phyloP scores from a whole-genome alignment of 1,140 invertebrate species.

The Neocloeon triangulifer region DNA sequence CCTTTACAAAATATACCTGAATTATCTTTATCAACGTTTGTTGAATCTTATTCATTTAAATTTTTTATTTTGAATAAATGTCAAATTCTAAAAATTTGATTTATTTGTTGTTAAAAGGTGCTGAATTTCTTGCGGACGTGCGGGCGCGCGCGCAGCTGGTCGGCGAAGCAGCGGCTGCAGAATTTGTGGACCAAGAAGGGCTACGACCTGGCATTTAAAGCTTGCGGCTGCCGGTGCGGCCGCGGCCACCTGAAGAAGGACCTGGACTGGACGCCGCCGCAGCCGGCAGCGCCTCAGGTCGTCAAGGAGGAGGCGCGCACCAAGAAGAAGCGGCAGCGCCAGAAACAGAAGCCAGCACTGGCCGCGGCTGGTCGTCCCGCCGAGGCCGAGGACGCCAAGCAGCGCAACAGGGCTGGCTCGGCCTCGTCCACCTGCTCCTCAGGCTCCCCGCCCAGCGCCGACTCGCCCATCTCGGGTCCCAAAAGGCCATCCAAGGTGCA shows the following conservation, averaged over 20 bases:
- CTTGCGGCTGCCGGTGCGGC: slow-evolving; percentile 69
- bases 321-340: slow-evolving; percentile 50
- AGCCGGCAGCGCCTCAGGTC: slow-evolving; percentile 12
- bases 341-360: slow-evolving; percentile 31
- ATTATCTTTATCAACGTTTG: too few species aligned
- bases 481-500: slow-evolving; percentile 53
- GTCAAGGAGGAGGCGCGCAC: slow-evolving; percentile 20
- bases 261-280: slow-evolving; percentile 66
- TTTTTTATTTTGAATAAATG: too few species aligned
- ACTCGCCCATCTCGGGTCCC: slow-evolving; percentile 5
- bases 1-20: too few species aligned
- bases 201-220: slow-evolving; percentile 79
- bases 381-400: slow-evolving; percentile 9
- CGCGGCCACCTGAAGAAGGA: slow-evolving; percentile 85
- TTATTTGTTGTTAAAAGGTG: too few species aligned
- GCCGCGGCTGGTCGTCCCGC: slow-evolving; percentile 17
- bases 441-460: slow-evolving; percentile 34
- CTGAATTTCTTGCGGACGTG: slow-evolving; percentile 71
- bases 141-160: slow-evolving; percentile 78
- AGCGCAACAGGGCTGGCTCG: slow-evolving; percentile 27
- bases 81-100: too few species aligned
- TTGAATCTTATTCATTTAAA: too few species aligned
- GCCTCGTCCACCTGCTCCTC: slow-evolving; percentile 37
- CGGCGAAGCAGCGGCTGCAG: slow-evolving; percentile 76
- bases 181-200: slow-evolving; percentile 96